Evolutionary conservation across 2,113 vertebrate species (phyloP).

Genomic region (Nerophis ophidion): DNA sequence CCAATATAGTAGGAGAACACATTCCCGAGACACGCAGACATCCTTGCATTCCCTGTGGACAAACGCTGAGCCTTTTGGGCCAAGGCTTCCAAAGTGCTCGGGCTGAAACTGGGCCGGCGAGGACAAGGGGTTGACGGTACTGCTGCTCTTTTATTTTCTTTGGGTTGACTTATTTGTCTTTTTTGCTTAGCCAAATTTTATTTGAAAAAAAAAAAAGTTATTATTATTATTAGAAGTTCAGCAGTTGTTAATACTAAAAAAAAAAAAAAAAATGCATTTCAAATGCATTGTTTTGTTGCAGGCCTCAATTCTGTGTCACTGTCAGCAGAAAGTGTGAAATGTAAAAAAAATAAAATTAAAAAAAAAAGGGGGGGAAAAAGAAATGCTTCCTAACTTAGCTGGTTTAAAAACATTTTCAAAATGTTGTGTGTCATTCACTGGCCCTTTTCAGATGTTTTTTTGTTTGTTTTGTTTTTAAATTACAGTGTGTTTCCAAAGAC

Average conservation of each 20-base stretch:
- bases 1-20: conserved; percentile 28
- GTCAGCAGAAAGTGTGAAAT: conserved; percentile 39
- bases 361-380: conserved; percentile 13
- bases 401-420: conserved; percentile 12
- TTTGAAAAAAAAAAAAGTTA: conserved; percentile 10
- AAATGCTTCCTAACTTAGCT: conserved; percentile 48
- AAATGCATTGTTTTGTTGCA: conserved; percentile 26
- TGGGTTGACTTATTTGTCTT: conserved; percentile 27
- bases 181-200: conserved; percentile 40
- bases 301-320: conserved; percentile 30
- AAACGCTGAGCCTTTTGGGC: conserved; percentile 5
- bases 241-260: conserved; percentile 17
- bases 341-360: conserved; percentile 25
- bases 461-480: conserved; percentile 5
- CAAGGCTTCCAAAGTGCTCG: not conserved
- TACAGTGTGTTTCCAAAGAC: conserved; percentile 59
- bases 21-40: conserved; percentile 21
- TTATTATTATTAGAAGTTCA: conserved; percentile 18
- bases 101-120: conserved; percentile 19
- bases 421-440: not conserved
- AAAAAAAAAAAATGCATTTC: not conserved
- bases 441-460: not conserved
- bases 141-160: conserved; percentile 31
- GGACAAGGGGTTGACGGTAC: conserved; percentile 12
- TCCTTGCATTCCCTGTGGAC: conserved; percentile 16